A percentile compares a stretch with the other conserved stretches of the same genome.
Conservation (phyloP, 2,888 invertebrate species). For the Apoda limacodes region DNA sequence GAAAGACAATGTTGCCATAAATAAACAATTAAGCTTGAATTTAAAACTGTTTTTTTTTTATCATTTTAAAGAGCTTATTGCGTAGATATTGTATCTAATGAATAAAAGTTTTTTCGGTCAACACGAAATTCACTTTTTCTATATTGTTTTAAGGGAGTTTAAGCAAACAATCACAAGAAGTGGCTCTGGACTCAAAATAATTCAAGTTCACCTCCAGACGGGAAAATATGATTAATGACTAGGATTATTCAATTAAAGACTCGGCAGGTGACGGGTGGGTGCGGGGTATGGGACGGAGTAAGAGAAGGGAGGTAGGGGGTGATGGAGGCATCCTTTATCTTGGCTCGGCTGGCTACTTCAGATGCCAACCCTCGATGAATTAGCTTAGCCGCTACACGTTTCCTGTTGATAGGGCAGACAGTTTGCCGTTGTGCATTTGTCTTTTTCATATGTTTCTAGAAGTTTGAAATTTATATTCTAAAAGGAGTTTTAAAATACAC, state of each 20-base stretch:
- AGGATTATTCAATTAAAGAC: conserved; percentile 70
- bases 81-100: too few relatives aligned
- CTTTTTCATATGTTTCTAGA: too few relatives aligned
- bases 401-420: conserved; percentile 26
- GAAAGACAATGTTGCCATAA: too few relatives aligned
- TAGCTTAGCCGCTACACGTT: conserved; percentile 34
- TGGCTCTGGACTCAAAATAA: conserved; percentile 46
- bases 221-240: conserved; percentile 64
- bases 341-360: conserved; percentile 39
- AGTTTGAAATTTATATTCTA: too few relatives aligned
- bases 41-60: too few relatives aligned
- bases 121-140: too few relatives aligned
- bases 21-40: too few relatives aligned
- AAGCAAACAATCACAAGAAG: conserved; percentile 7
- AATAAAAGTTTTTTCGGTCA: too few relatives aligned
- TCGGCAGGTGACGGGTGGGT: conserved; percentile 44
- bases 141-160: too few relatives aligned
- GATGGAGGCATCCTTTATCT: conserved; percentile 30
- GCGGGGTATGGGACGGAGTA: conserved; percentile 7
- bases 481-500: too few relatives aligned
- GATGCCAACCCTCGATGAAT: conserved; percentile 33
- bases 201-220: conserved; percentile 60
- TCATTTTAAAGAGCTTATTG: too few relatives aligned
- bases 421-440: conserved; percentile 28
- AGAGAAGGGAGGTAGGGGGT: conserved; percentile 15